Evolutionary conservation across 2,888 invertebrate species (phyloP).

Genomic region (Orthosia gothica): DNA sequence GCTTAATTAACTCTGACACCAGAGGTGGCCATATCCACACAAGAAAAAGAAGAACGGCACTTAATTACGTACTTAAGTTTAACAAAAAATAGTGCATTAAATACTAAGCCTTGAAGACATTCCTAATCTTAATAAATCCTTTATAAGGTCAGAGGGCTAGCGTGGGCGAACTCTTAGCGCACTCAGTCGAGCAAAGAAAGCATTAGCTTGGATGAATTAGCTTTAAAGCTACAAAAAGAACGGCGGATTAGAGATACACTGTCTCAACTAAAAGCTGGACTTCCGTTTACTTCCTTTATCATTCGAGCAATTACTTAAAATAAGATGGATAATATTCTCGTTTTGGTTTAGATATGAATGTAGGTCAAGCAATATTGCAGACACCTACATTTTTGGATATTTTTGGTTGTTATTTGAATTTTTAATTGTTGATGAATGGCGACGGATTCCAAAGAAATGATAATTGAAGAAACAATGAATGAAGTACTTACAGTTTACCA

Average conservation of each 20-base stretch:
- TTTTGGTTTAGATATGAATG: not conserved
- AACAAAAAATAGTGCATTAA: not conserved
- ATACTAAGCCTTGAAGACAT: not conserved
- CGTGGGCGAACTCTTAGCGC: conserved; percentile 19
- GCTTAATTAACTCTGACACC: too few species aligned
- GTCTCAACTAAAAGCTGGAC: conserved; percentile 24
- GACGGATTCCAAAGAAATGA: too few species aligned
- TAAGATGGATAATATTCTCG: conserved; percentile 7
- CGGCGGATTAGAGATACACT: conserved; percentile 33
- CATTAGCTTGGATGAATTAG: conserved; percentile 48
- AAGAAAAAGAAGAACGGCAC: too few species aligned
- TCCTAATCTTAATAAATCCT: conserved; percentile 13
- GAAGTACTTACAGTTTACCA: too few species aligned
- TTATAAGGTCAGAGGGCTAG: conserved; percentile 12
- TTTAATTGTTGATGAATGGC: not conserved
- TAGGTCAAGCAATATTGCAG: not conserved
- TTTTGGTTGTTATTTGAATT: conserved; percentile 2
- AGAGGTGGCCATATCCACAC: too few species aligned
- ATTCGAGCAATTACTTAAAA: conserved; percentile 41
- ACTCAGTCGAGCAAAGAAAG: conserved; percentile 31
- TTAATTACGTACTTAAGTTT: too few species aligned
- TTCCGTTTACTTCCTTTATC: conserved; percentile 21
- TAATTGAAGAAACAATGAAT: too few species aligned
- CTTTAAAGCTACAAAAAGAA: conserved; percentile 46
- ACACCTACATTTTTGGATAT: conserved; percentile 3